Evolutionary conservation across 2,888 invertebrate genomes (phyloP).

Genomic region (Heliconius sara): DNA sequence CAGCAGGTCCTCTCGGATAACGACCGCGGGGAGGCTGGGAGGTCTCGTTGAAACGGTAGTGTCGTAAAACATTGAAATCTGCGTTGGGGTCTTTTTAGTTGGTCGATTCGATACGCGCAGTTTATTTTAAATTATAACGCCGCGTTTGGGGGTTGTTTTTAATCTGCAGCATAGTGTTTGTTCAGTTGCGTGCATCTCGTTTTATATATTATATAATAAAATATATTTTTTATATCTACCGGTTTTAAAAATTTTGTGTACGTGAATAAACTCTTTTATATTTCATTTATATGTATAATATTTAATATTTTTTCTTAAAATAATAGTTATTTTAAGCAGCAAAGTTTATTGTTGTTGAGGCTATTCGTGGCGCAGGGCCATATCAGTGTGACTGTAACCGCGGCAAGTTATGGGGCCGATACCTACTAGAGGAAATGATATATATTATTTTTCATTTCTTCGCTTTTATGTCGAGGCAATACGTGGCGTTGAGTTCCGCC

Average conservation of each 20-base stretch:
- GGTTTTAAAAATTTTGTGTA: not conserved
- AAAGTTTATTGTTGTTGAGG: not conserved
- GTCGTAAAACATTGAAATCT: conserved; percentile 73
- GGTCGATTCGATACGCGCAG: conserved; percentile 78
- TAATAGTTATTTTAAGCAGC: too few relatives aligned
- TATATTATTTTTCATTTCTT: too few relatives aligned
- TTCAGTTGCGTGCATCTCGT: conserved; percentile 39
- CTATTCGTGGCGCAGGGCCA: not conserved
- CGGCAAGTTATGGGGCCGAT: not conserved
- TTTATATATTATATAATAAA: conserved; percentile 8
- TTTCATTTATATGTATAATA: not conserved
- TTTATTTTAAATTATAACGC: conserved; percentile 80
- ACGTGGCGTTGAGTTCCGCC: too few relatives aligned
- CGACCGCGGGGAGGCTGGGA: conserved; percentile 45
- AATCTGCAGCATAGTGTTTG: conserved; percentile 46
- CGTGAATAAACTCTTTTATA: not conserved
- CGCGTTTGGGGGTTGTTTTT: conserved; percentile 55
- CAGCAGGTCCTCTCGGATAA: conserved; percentile 47
- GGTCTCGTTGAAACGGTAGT: conserved; percentile 55
- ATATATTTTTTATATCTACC: conserved; percentile 10
- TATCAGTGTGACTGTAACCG: not conserved
- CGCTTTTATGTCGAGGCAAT: too few relatives aligned
- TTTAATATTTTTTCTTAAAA: not conserved
- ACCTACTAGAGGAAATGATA: not conserved
- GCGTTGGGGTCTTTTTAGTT: conserved; percentile 65